Percentiles rank a stretch among this genome's conserved stretches.
Evolutionary conservation across 2,113 vertebrate species (phyloP).

Genomic region (Thunnus thynnus): DNA sequence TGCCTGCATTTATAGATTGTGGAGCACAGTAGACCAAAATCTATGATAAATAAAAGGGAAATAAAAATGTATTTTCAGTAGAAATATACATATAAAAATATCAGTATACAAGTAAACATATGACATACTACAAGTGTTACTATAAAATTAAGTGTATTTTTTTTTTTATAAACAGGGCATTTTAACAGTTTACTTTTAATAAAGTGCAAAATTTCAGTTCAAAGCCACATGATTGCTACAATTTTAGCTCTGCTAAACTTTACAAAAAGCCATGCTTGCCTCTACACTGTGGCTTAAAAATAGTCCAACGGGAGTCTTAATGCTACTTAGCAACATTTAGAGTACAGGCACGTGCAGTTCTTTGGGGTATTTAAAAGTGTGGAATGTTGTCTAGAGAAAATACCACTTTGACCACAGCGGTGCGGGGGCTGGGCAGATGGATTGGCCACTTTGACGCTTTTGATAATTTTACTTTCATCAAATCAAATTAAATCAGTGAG

Average conservation of each 20-base stretch:
- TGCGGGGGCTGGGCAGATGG: constrained; percentile 9
- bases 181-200: not conserved
- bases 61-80: too few species aligned
- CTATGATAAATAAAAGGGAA: too few species aligned
- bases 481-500: constrained; percentile 49
- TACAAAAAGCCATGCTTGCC: constrained; percentile 10
- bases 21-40: not conserved
- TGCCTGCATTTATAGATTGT: not conserved
- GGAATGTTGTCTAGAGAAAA: constrained; percentile 76
- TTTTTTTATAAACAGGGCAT: too few species aligned
- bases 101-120: not conserved
- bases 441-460: constrained; percentile 26
- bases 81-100: not conserved
- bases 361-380: constrained; percentile 77
- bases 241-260: not conserved
- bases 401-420: constrained; percentile 15
- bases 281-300: constrained; percentile 44
- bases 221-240: not conserved
- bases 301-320: constrained; percentile 52
- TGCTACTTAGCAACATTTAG: constrained; percentile 75
- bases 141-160: not conserved
- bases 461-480: constrained; percentile 45
- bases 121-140: not conserved
- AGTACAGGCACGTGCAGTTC: constrained; percentile 77
- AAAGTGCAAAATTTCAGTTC: not conserved